Evolutionary conservation across 2,888 invertebrate species (phyloP), one percentile per base, ranked within the genome.

Genomic region (Dasypolia templi): DNA sequence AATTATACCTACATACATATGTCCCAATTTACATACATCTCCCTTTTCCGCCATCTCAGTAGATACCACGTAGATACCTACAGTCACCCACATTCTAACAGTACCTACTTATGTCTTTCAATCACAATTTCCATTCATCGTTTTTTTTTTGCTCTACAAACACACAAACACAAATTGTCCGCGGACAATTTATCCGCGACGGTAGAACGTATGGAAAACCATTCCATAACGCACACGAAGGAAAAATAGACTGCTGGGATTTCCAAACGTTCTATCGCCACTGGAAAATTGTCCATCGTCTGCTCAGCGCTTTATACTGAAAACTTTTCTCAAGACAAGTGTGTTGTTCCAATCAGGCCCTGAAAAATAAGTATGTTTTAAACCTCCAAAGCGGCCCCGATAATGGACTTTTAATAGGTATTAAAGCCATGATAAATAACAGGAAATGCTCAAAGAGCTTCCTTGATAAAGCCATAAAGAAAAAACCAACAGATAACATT

Each of bases 401-500:
- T n/a, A n/a, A n/a, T 39, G 9, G 39, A 39, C 39, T 44, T 44
- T 44, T 46, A 76, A 29, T 56, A 14, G 26, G 32, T 44, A 70
- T 77, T 58, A 68, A 59, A 69, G 58, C 51, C 44, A 69, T 62
- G 35, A 82, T 81, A 84, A 82, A 84, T 68, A 62, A 74, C 70
- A 74, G 71, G 74, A 81, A 82, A 62, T 59, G 32, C 65, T 68
- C 55, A 9, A 62, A 39, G 17, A 76, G 64, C 58, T 79, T 84
- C 70, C 72, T 74, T 69, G 22, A 63, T 53, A 56, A 69, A 70
- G 32, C 51, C 39, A 49, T 75, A 82, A 82, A 79, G 67, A 63
- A 72, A 61, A 68, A 14, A n/a, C 46, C 72, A 29, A 56, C 42
- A 61, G 66, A 82, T 63, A 69, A 66, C 51, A 65, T 71, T 75